These are phyloP conservation scores for Bursaphelenchus mucronatus DNA, from an alignment of 1,140 invertebrate species.

Conservation along the genomic window DNA sequence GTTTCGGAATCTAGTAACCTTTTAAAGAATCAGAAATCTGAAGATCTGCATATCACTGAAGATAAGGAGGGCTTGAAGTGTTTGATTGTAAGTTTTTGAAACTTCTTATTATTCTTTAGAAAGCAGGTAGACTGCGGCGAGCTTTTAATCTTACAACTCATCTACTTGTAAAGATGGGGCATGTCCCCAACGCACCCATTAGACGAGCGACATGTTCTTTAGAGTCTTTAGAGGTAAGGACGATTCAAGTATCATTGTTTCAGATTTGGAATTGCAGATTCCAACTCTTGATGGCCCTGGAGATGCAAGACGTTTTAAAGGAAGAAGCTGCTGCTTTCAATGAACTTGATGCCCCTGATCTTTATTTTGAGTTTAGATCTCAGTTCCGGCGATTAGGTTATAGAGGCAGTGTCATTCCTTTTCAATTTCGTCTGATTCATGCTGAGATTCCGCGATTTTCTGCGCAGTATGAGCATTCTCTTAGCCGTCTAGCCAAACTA, in stretches of 20 bases:
- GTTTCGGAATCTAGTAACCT: constrained; percentile 10
- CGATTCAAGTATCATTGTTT: constrained; percentile 15
- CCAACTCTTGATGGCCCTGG: constrained; percentile 43
- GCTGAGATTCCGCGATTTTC: constrained; percentile 42
- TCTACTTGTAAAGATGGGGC: constrained; percentile 3
- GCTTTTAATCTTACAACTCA: constrained; percentile 21
- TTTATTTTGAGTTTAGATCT: constrained; percentile 46
- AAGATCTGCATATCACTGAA: neutral
- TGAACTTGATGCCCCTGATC: constrained; percentile 49
- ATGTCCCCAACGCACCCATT: neutral
- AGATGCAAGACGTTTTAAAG: constrained; percentile 33
- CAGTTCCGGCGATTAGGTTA: constrained; percentile 11
- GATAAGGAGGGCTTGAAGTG: constrained; percentile 18
- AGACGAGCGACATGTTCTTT: constrained; percentile 12
- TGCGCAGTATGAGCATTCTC: constrained; percentile 32
- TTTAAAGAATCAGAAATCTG: neutral
- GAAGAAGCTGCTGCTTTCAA: constrained; percentile 47
- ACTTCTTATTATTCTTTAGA: neutral
- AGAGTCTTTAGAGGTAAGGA: constrained; percentile 14
- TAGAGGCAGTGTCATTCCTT: constrained; percentile 35
- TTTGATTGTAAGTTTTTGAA: constrained; percentile 21
- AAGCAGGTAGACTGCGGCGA: neutral
- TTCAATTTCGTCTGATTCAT: constrained; percentile 43
- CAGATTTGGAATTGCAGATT: constrained; percentile 47
- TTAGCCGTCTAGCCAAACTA: constrained; percentile 31